Conservation (phyloP, 2,888 invertebrate species). For the Anarsia innoxiella region DNA sequence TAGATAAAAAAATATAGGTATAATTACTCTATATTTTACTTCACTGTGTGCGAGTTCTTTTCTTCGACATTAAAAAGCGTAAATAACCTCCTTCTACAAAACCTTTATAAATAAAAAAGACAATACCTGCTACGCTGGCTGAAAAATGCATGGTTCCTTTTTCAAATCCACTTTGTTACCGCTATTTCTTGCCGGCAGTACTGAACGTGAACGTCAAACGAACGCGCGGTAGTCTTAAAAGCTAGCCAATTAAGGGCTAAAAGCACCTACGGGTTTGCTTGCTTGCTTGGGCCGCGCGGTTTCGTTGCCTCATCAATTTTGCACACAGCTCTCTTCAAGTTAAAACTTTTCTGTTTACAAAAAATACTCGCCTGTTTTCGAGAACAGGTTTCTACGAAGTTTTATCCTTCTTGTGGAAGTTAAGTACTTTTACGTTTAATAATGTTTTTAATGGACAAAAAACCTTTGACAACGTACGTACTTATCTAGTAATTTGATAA, state of each 20-base stretch:
- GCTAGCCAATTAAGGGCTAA: conserved; percentile 74
- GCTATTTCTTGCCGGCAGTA: conserved; percentile 38
- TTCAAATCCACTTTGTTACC: conserved; percentile 27
- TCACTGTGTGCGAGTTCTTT: no score
- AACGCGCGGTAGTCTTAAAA: conserved; percentile 72
- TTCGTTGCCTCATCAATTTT: conserved; percentile 70
- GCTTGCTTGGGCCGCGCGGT: conserved; percentile 53
- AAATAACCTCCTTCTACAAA: no score
- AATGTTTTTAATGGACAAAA: no score
- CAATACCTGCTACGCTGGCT: conserved; percentile 1
- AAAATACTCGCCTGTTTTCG: conserved; percentile 24
- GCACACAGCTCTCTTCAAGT: conserved; percentile 60
- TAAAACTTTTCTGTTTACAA: conserved; percentile 28
- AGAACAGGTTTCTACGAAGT: no score
- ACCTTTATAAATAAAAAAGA: neutral
- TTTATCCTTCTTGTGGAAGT: no score
- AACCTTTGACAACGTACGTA: no score
- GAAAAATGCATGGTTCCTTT: conserved; percentile 20
- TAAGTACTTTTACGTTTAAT: no score
- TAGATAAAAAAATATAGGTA: no score
- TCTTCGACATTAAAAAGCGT: no score
- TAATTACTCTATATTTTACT: no score
- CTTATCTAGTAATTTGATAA: no score
- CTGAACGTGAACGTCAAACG: conserved; percentile 56
- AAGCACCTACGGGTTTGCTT: conserved; percentile 69